These are phyloP conservation scores for Caenorhabditis sinica DNA, from an alignment of 2,888 invertebrate genomes.

Conservation along the genomic window DNA sequence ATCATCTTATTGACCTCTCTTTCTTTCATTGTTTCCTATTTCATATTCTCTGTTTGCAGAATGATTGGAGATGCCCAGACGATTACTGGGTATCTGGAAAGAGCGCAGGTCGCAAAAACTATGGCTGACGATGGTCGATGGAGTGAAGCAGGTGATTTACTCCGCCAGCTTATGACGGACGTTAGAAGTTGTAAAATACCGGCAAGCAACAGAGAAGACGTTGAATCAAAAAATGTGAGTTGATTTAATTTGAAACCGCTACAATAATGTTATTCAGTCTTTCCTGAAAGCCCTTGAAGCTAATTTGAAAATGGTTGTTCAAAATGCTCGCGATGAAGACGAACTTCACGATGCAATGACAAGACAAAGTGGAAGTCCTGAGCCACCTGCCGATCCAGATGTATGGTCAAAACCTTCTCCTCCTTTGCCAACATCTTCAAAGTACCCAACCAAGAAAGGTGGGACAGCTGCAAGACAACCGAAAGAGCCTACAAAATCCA, in stretches of 20 bases:
- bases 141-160: slow-evolving; percentile 29
- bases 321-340: slow-evolving; percentile 38
- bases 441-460: slow-evolving; percentile 28
- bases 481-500: slow-evolving; percentile 33
- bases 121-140: slow-evolving; percentile 36
- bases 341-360: slow-evolving; percentile 38
- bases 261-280: background rate
- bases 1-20: background rate
- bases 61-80: slow-evolving; percentile 44
- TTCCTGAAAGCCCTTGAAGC: slow-evolving; percentile 43
- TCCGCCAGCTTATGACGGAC: slow-evolving; percentile 31
- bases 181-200: slow-evolving; percentile 21
- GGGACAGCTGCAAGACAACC: background rate
- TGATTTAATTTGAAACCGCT: background rate
- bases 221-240: slow-evolving; percentile 42
- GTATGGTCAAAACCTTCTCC: slow-evolving; percentile 65
- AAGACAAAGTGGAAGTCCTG: slow-evolving; percentile 56
- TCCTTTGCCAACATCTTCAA: slow-evolving; percentile 16
- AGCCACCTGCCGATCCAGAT: slow-evolving; percentile 67
- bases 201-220: slow-evolving; percentile 37
- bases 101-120: slow-evolving; percentile 34
- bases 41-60: background rate
- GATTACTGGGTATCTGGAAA: slow-evolving; percentile 34
- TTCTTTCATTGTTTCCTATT: slow-evolving; percentile 15
- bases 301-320: slow-evolving; percentile 23